Evolutionary conservation across 2,113 vertebrate genomes (phyloP).

Genomic region (Myocastor coypus): DNA sequence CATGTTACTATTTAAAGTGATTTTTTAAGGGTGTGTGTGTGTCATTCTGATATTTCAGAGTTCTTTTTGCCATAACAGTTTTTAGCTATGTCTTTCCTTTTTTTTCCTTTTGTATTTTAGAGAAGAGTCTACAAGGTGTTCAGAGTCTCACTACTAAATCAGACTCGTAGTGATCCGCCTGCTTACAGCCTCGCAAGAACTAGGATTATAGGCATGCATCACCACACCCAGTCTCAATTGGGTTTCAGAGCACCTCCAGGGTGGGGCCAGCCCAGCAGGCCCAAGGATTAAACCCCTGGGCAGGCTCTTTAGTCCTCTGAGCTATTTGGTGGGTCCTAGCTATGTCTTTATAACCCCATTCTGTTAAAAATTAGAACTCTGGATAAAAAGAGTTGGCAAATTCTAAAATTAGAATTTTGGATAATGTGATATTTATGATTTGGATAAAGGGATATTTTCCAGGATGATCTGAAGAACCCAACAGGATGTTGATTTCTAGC

Average conservation of each 20-base stretch:
- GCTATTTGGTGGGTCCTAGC: too few relatives aligned
- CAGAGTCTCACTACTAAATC: too few relatives aligned
- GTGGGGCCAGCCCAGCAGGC: too few relatives aligned
- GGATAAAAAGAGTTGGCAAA: not conserved
- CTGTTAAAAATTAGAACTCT: conserved; percentile 22
- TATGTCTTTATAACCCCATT: not conserved
- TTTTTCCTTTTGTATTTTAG: too few relatives aligned
- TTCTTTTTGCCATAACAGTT: not conserved
- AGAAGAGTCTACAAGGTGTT: too few relatives aligned
- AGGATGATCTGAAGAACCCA: not conserved
- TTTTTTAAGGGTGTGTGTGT: not conserved
- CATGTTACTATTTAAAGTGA: not conserved
- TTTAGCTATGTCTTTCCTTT: not conserved
- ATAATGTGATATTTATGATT: not conserved
- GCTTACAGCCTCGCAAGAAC: too few relatives aligned
- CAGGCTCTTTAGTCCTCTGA: too few relatives aligned
- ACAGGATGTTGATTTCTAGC: not conserved
- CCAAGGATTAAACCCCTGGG: too few relatives aligned
- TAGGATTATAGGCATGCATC: too few relatives aligned
- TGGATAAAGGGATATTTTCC: not conserved
- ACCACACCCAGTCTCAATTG: too few relatives aligned
- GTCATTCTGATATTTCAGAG: conserved; percentile 27
- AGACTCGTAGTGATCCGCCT: too few relatives aligned
- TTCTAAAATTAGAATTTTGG: not conserved
- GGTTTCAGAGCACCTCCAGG: too few relatives aligned